Conservation (phyloP, 2,888 invertebrate genomes). For the Calameuta idolon region DNA sequence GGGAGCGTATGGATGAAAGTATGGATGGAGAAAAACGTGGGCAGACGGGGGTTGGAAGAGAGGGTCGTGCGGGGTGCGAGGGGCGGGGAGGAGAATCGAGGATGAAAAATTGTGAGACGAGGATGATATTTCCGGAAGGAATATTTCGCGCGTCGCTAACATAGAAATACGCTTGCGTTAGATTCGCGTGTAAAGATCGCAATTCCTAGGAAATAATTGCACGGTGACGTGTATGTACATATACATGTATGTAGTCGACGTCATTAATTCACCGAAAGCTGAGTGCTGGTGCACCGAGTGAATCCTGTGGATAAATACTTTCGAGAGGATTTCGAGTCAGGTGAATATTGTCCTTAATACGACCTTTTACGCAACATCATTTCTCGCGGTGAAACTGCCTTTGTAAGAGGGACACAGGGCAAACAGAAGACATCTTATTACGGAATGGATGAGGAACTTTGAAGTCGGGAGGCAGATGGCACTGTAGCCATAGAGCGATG, state of each 20-base stretch:
- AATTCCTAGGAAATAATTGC: not conserved
- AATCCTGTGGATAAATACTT: not conserved
- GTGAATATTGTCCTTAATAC: not conserved
- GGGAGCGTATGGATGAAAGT: not conserved
- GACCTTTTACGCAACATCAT: constrained; percentile 1
- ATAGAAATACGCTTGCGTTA: not conserved
- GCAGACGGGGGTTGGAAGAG: no score
- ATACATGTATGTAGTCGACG: not conserved
- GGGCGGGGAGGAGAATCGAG: not conserved
- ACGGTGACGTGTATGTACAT: not conserved
- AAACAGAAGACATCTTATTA: constrained; percentile 50
- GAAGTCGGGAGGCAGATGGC: constrained; percentile 34
- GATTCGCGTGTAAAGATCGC: not conserved
- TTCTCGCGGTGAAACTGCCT: constrained; percentile 20
- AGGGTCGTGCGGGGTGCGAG: not conserved
- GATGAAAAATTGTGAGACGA: not conserved
- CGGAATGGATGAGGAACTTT: constrained; percentile 36
- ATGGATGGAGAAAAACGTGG: not conserved
- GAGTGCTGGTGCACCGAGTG: not conserved
- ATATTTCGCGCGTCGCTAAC: not conserved
- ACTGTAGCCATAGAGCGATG: not conserved
- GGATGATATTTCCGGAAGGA: not conserved
- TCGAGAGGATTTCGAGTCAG: not conserved
- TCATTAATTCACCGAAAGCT: not conserved
- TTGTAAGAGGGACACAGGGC: constrained; percentile 36